Evolutionary conservation across 2,113 vertebrate species (phyloP), one percentile per base, ranked within the genome.

Genomic region (Strix aluco): DNA sequence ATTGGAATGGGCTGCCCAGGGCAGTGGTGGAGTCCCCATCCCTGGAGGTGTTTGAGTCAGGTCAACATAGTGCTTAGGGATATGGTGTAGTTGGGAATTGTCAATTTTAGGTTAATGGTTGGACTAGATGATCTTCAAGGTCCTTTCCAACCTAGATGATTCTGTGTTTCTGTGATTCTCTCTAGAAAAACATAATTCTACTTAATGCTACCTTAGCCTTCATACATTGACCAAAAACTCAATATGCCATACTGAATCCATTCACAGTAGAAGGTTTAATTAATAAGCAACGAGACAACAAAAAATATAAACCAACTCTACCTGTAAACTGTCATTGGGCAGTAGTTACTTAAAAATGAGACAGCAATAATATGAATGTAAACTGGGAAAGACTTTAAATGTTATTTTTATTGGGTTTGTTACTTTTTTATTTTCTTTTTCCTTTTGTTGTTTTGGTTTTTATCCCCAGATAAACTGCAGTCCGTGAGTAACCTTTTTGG

Each of bases 401-500:
- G 15, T 20, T 55, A n/a, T 40, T 62, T 86, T 74, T 47, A 38
- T 17, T 23, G 0, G 1, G 1, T 44, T 67, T 80, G 1, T 49
- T 63, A 1, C 3, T 32, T 52, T 79, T 63, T 52, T 79, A 3
- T 13, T 63, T 78, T 19, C 1, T 38, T 55, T 6, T 17, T 23
- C 7, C 1, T 3, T 42, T 21, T 49, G 16, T 6, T 34, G 9
- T 27, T 7, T 25, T 34, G 15, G 7, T 44, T 44, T 44, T 44
- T 44, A 44, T 1, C 4, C 1, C 2, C 6, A 6, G 6, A 9
- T 61, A 70, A 83, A 44, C 6, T 74, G 5, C 7, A 44, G 21
- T 70, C 27, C 40, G 6, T 51, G 6, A 54, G 25, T 9, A 49
- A 52, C 3, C 9, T 57, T 70, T 70, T 54, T 59, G 7, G 25